Base-by-base conservation (phyloP, 2,113 vertebrate genomes). In the Elanoides forficatus region DNA sequence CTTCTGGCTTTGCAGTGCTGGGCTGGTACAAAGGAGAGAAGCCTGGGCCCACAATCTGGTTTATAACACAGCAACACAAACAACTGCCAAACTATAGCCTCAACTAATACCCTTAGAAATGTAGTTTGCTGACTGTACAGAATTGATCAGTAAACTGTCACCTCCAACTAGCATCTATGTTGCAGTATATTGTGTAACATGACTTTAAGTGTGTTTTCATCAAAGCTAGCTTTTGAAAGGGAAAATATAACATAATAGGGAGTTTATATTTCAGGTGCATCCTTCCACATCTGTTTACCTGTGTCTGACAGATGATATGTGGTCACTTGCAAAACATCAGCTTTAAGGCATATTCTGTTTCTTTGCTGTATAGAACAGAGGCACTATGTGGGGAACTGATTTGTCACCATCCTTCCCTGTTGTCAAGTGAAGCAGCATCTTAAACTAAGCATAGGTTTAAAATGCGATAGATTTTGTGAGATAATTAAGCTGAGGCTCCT, bases 121-220 rank as follows among this genome's bases (percentile, higher is more conserved):
- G 23, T 6, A 32, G 76, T 78, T 63, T 88, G 6, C 40, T 92
- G 30, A 18, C 10, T 52, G 20, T 53, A 73, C 16, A 36, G 45
- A 73, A 66, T 0, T 62, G 36, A 45, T 42, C 18, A 50, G 30
- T 17, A 43, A 82, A 65, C 20, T 53, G 27, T 29, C 53, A 48
- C n/a, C 17, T 70, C 45, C 59, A 83, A 12, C 20, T 27, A 73
- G 12, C 0, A 0, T 53, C 43, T 68, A 4, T 30, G 30, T 29
- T 78, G 43, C 50, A 66, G 29, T 21, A 30, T 12, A 34, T 19
- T 65, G 40, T 53, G 58, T 23, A 71, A 68, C 13, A 27, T 45
- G 15, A 45, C 40, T 82, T 80, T 30, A 43, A 63, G 40, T 36
- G 34, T 68, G 21, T 75, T 83, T 86, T 65, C 22, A 73, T 53